Percentiles rank a stretch among this genome's conserved stretches.
Conservation (phyloP, 2,888 invertebrate genomes). For the Eustalomyia histrio region DNA sequence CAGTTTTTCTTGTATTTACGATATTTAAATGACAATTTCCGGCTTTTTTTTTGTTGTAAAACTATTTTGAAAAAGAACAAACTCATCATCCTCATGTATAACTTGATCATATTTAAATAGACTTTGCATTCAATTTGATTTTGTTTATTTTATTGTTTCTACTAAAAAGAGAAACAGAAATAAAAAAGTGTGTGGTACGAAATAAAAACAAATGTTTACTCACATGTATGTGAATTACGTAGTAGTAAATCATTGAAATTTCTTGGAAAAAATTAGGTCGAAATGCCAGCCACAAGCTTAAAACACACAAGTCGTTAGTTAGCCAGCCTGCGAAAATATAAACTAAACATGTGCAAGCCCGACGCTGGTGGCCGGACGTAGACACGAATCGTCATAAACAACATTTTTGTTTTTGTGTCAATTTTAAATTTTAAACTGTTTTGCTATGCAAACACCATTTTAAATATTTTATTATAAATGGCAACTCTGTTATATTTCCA, state of each 20-base stretch:
- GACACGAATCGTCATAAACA: conserved; percentile 43
- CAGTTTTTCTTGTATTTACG: conserved; percentile 29
- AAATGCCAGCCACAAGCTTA: conserved; percentile 25
- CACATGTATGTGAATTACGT: conserved; percentile 52
- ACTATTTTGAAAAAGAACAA: conserved; percentile 12
- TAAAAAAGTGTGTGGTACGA: conserved; percentile 22
- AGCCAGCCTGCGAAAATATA: conserved; percentile 1
- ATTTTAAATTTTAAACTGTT: conserved; percentile 2
- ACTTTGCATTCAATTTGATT: conserved; percentile 3
- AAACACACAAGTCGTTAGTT: conserved; percentile 9
- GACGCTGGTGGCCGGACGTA: conserved; percentile 43
- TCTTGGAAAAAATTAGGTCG: conserved; percentile 57
- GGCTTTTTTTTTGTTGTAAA: conserved; percentile 52
- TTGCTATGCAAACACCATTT: conserved; percentile 1
- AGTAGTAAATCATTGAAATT: conserved; percentile 58
- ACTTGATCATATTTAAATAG: not conserved
- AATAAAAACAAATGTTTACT: conserved; percentile 39
- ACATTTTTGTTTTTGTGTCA: not conserved
- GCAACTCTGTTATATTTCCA: not conserved
- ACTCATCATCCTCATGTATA: conserved; percentile 1
- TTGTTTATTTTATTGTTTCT: conserved; percentile 16
- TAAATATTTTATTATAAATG: not conserved
- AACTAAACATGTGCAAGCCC: conserved; percentile 1
- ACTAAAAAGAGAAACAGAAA: not conserved
- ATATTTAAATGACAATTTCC: conserved; percentile 61